These are phyloP conservation scores for Apamea monoglypha DNA, from an alignment of 2,888 invertebrate species.

Conservation along the genomic window DNA sequence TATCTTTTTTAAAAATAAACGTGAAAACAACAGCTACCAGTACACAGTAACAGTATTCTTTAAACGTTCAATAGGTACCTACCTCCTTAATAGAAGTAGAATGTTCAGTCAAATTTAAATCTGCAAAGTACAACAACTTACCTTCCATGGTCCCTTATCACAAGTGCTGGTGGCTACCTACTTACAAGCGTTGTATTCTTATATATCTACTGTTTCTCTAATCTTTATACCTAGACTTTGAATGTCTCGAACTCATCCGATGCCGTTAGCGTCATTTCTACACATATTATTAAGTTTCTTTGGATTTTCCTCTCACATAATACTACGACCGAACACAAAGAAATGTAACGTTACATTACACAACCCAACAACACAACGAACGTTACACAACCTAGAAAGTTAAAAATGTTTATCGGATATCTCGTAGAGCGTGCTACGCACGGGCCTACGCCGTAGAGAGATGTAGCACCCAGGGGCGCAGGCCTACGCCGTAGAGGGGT, in stretches of 20 bases:
- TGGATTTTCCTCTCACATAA: not conserved
- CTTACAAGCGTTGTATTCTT: not conserved
- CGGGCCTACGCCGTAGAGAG: constrained; percentile 32
- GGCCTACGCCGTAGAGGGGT: constrained; percentile 15
- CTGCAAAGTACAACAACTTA: not conserved
- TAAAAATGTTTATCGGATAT: not conserved
- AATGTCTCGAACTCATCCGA: not conserved
- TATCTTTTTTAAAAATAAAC: not conserved
- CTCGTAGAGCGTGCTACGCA: constrained; percentile 30
- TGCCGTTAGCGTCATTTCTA: not conserved
- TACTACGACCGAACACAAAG: not conserved
- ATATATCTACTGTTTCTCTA: not conserved
- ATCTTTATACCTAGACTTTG: not conserved
- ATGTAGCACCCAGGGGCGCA: constrained; percentile 6
- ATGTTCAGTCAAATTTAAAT: not conserved
- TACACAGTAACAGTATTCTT: not conserved
- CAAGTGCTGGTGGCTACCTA: not conserved
- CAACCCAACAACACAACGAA: no score
- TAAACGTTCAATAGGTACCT: not conserved
- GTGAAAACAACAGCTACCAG: not conserved
- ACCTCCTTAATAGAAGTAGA: not conserved
- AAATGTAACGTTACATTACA: not conserved
- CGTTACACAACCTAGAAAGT: not conserved
- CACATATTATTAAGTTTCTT: not conserved
- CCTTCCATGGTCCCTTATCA: not conserved